Percentiles rank a stretch among this genome's conserved stretches.
Conservation (phyloP, 2,888 invertebrate species). For the Cantharis lateralis region DNA sequence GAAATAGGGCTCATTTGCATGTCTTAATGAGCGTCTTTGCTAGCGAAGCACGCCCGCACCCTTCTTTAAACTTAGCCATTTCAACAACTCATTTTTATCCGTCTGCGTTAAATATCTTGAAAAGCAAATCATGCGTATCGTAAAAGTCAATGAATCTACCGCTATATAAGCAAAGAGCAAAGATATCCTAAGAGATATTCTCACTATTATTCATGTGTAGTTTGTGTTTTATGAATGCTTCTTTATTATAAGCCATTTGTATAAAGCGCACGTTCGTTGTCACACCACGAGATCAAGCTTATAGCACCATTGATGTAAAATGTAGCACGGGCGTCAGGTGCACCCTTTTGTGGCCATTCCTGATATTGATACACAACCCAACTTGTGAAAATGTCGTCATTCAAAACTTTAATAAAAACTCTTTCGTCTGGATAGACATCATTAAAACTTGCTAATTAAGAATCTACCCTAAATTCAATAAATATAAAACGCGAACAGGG, state of each 20-base stretch:
- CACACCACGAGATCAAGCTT: constrained; percentile 53
- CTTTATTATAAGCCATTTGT: constrained; percentile 51
- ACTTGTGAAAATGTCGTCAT: constrained; percentile 24
- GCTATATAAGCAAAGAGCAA: constrained; percentile 5
- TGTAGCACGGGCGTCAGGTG: constrained; percentile 47
- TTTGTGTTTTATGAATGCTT: constrained; percentile 55
- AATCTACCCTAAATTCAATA: constrained; percentile 42
- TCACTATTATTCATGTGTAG: constrained; percentile 50
- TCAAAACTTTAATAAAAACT: constrained; percentile 27
- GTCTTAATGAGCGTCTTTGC: constrained; percentile 55
- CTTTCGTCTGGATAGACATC: constrained; percentile 37
- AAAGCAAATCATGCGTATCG: constrained; percentile 40
- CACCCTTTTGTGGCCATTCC: constrained; percentile 32
- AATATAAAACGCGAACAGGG: constrained; percentile 30
- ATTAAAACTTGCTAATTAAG: constrained; percentile 46
- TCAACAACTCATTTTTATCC: constrained; percentile 50
- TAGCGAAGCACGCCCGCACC: constrained; percentile 48
- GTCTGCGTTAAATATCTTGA: constrained; percentile 43
- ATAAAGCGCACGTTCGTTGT: constrained; percentile 53
- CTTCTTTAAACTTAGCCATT: constrained; percentile 43
- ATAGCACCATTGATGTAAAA: constrained; percentile 51
- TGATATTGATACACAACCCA: constrained; percentile 22
- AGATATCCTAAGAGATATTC: constrained; percentile 35
- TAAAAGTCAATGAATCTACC: constrained; percentile 31
- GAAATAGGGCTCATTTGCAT: constrained; percentile 56